Conservation (phyloP, 1,140 invertebrate genomes). For the Neocloeon triangulifer region DNA sequence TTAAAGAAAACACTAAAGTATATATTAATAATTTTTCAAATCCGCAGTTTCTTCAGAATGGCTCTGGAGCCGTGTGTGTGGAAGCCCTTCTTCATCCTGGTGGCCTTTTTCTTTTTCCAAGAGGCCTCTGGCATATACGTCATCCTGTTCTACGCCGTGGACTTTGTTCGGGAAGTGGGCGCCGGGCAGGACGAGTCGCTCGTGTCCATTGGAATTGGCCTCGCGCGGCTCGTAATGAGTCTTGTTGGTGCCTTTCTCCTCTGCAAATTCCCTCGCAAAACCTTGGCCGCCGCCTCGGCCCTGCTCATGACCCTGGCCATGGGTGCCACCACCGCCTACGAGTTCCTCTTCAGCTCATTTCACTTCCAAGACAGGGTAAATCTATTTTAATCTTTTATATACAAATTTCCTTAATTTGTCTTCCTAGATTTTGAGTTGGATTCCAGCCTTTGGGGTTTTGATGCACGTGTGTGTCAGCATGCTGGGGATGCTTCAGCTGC, state of each 20-base stretch:
- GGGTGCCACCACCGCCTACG: constrained; percentile 13
- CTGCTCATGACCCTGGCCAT: constrained; percentile 31
- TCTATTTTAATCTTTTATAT: no score
- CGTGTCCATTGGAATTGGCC: constrained; percentile 49
- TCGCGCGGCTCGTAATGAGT: constrained; percentile 38
- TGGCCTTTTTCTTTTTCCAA: constrained; percentile 41
- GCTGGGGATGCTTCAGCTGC: constrained; percentile 45
- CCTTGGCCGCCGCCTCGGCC: constrained; percentile 38
- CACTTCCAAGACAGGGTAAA: no score
- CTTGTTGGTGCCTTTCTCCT: constrained; percentile 41
- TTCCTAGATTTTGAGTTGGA: constrained; percentile 15
- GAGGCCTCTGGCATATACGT: constrained; percentile 50
- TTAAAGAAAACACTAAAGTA: no score
- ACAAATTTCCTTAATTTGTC: not conserved
- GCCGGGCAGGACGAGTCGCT: constrained; percentile 34
- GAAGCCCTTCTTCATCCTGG: constrained; percentile 37
- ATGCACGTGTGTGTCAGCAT: constrained; percentile 44
- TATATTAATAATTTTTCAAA: no score
- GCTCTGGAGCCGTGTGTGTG: constrained; percentile 21
- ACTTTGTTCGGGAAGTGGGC: constrained; percentile 39
- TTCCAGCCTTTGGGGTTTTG: constrained; percentile 36
- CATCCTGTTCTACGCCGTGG: constrained; percentile 51
- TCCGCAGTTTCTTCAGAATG: no score
- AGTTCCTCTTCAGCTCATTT: constrained; percentile 1
- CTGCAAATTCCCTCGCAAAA: constrained; percentile 38